Percentiles rank a stretch among this genome's conserved stretches.
Evolutionary conservation across 2,888 invertebrate genomes (phyloP).

Genomic region (Pharmacophagus antenor): DNA sequence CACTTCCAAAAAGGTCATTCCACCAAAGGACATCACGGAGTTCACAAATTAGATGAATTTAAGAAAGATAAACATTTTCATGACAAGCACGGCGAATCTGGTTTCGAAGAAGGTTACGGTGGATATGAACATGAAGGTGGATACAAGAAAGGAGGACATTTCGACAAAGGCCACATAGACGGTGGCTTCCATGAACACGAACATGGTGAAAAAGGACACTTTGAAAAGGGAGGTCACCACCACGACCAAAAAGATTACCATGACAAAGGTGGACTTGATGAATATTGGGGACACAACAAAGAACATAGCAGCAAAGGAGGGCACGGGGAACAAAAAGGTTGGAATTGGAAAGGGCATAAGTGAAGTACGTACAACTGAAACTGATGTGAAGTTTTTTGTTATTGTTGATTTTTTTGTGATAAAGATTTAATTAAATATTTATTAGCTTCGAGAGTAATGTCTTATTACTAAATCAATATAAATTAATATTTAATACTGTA

Average conservation of each 20-base stretch:
- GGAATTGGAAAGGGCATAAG: constrained; percentile 83
- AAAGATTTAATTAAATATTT: constrained; percentile 29
- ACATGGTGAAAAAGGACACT: constrained; percentile 88
- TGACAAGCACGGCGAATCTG: constrained; percentile 90
- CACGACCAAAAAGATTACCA: constrained; percentile 89
- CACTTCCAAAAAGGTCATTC: constrained; percentile 91
- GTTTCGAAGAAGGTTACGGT: constrained; percentile 90
- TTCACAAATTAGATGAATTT: constrained; percentile 91
- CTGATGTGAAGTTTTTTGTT: constrained; percentile 24
- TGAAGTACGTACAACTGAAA: constrained; percentile 35
- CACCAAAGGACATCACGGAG: constrained; percentile 91
- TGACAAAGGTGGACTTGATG: constrained; percentile 86
- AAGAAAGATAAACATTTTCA: constrained; percentile 93
- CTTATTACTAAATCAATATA: neutral
- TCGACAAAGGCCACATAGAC: constrained; percentile 89
- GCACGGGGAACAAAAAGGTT: constrained; percentile 88
- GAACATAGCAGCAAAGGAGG: constrained; percentile 89
- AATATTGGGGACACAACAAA: constrained; percentile 86
- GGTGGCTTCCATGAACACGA: constrained; percentile 88
- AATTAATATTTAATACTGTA: neutral
- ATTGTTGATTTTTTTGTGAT: constrained; percentile 35
- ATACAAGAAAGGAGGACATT: constrained; percentile 88
- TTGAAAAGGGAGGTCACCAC: constrained; percentile 89
- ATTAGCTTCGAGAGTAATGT: constrained; percentile 21
- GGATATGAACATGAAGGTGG: constrained; percentile 88